A percentile compares a stretch with the other conserved stretches of the same genome.
Evolutionary conservation across 2,113 vertebrate species (phyloP).

Genomic region (Nanorana parkeri): DNA sequence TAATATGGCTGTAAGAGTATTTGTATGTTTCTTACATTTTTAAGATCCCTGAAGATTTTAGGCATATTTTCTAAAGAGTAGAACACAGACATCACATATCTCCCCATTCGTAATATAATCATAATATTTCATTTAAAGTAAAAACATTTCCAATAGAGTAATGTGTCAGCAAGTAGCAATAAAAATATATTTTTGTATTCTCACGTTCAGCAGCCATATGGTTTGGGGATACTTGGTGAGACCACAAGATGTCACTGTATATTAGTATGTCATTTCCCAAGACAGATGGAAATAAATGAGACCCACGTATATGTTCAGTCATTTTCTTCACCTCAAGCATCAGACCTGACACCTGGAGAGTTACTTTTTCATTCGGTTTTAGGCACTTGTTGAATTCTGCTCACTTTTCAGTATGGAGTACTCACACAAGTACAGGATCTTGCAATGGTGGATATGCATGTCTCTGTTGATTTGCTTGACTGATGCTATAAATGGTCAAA

Average conservation of each 20-base stretch:
- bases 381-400: not conserved
- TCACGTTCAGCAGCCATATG: not conserved
- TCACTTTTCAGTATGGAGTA: slow-evolving; percentile 2
- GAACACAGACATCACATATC: too few species aligned
- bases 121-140: too few species aligned
- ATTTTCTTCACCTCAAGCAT: slow-evolving; percentile 16
- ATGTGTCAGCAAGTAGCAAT: too few species aligned
- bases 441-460: slow-evolving; percentile 61
- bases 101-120: too few species aligned
- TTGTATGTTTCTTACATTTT: too few species aligned
- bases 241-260: slow-evolving; percentile 40
- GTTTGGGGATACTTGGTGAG: not conserved
- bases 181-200: too few species aligned
- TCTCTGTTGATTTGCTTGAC: slow-evolving; percentile 54
- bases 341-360: not conserved
- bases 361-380: not conserved
- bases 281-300: slow-evolving; percentile 3
- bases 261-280: slow-evolving; percentile 15
- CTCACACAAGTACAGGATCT: slow-evolving; percentile 26
- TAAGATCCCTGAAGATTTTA: too few species aligned
- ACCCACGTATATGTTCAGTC: slow-evolving; percentile 17
- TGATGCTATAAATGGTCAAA: slow-evolving; percentile 73
- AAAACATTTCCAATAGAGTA: too few species aligned
- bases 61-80: too few species aligned
- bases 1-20: too few species aligned